phyloP scores from a whole-genome alignment of 2,113 vertebrate species.

The Megaleporinus macrocephalus region DNA sequence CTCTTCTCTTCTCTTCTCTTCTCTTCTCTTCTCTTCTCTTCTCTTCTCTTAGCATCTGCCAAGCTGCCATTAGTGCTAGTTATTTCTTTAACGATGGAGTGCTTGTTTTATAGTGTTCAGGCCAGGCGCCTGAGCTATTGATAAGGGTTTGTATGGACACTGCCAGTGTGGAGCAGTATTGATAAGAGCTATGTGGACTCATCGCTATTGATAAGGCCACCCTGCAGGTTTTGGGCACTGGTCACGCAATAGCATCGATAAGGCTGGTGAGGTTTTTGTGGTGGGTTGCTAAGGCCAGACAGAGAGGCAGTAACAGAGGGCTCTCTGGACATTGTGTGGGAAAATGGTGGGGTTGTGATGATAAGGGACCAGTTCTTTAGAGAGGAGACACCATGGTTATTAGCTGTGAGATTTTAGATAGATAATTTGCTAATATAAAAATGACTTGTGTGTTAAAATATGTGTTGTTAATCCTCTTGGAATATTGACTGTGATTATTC shows the following conservation, averaged over 20 bases:
- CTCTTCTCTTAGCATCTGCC: slow-evolving; percentile 12
- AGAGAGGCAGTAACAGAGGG: slow-evolving; percentile 42
- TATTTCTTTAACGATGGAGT: slow-evolving; percentile 74
- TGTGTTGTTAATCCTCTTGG: neutral
- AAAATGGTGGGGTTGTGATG: slow-evolving; percentile 54
- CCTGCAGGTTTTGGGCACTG: slow-evolving; percentile 58
- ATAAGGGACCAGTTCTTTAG: slow-evolving; percentile 61
- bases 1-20: neutral
- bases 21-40: slow-evolving; percentile 24
- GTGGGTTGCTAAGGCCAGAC: slow-evolving; percentile 50
- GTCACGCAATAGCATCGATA: slow-evolving; percentile 54
- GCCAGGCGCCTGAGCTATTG: slow-evolving; percentile 70
- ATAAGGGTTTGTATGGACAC: slow-evolving; percentile 69
- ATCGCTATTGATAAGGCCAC: slow-evolving; percentile 66
- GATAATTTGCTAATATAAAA: neutral
- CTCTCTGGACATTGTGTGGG: slow-evolving; percentile 33
- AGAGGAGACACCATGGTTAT: slow-evolving; percentile 62
- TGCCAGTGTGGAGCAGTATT: slow-evolving; percentile 57
- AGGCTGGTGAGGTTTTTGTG: slow-evolving; percentile 47
- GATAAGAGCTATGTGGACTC: slow-evolving; percentile 62
- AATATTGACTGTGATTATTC: neutral
- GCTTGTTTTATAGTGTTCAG: slow-evolving; percentile 77
- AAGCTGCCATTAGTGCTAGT: slow-evolving; percentile 70
- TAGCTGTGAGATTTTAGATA: slow-evolving; percentile 65
- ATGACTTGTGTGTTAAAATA: neutral